Conservation (phyloP, 2,113 vertebrate genomes). For the Hemichromis elongatus region DNA sequence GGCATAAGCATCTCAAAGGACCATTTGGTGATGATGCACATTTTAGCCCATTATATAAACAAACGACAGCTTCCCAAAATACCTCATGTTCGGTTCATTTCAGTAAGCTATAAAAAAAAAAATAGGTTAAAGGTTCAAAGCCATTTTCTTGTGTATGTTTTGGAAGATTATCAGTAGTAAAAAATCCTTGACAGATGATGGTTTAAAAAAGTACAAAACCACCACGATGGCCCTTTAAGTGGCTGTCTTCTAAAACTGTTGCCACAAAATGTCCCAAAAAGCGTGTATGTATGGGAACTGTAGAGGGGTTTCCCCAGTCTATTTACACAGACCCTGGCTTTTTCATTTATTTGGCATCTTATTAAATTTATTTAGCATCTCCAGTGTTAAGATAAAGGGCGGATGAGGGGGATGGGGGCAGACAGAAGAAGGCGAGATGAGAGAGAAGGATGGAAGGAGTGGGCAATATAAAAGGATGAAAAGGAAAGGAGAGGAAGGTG, state of each 20-base stretch:
- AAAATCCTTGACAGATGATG: background rate
- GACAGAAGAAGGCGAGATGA: conserved; percentile 22
- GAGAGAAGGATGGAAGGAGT: conserved; percentile 13
- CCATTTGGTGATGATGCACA: background rate
- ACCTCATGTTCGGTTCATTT: background rate
- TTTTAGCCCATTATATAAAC: background rate
- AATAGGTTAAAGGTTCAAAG: background rate
- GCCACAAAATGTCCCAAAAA: background rate
- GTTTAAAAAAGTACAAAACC: background rate
- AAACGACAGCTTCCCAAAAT: background rate
- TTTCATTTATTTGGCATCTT: conserved; percentile 42
- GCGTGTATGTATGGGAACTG: background rate
- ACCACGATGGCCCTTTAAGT: conserved; percentile 4
- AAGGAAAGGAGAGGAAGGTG: conserved; percentile 41
- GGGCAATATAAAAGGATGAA: conserved; percentile 47
- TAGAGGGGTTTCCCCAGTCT: conserved; percentile 3
- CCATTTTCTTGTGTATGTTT: background rate
- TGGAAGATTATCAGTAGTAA: background rate
- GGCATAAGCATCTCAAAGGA: conserved; percentile 49
- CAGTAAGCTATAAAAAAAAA: background rate
- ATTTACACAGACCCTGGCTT: background rate
- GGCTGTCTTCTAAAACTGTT: background rate
- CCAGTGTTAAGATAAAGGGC: conserved; percentile 1
- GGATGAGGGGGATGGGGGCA: background rate
- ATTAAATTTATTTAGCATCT: conserved; percentile 36